These are phyloP conservation scores for Marisa cornuarietis DNA, from an alignment of 1,140 invertebrate genomes.

Conservation along the genomic window DNA sequence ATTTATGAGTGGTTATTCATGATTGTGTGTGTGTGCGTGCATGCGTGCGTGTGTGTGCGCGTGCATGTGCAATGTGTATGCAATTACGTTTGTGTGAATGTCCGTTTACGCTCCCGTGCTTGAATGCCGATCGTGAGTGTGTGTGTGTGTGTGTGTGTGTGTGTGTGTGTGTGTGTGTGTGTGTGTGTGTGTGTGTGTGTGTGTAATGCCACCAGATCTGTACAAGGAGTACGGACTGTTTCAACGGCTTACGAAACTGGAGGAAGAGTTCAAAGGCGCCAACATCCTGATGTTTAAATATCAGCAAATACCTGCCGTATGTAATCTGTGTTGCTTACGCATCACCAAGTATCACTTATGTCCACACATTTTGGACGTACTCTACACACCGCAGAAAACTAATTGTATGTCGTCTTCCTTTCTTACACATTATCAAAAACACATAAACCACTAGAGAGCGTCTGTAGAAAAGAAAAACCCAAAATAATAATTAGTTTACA, in stretches of 20 bases:
- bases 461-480: not conserved
- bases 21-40: slow-evolving; percentile 6
- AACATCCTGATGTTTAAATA: slow-evolving; percentile 55
- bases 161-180: slow-evolving; percentile 8
- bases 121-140: too few relatives aligned
- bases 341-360: too few relatives aligned
- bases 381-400: too few relatives aligned
- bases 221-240: slow-evolving; percentile 53
- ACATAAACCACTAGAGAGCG: not conserved
- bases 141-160: not conserved
- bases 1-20: too few relatives aligned
- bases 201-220: slow-evolving; percentile 34
- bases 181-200: not conserved
- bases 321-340: not conserved
- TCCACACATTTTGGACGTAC: too few relatives aligned
- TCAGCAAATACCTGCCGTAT: slow-evolving; percentile 46
- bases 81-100: too few relatives aligned
- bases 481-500: not conserved
- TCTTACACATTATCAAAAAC: too few relatives aligned
- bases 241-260: slow-evolving; percentile 53
- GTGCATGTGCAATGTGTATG: too few relatives aligned
- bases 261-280: slow-evolving; percentile 55
- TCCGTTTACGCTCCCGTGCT: too few relatives aligned
- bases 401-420: too few relatives aligned
- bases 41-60: too few relatives aligned